phyloP scores from a whole-genome alignment of 2,113 vertebrate species.

The Galeopterus variegatus region DNA sequence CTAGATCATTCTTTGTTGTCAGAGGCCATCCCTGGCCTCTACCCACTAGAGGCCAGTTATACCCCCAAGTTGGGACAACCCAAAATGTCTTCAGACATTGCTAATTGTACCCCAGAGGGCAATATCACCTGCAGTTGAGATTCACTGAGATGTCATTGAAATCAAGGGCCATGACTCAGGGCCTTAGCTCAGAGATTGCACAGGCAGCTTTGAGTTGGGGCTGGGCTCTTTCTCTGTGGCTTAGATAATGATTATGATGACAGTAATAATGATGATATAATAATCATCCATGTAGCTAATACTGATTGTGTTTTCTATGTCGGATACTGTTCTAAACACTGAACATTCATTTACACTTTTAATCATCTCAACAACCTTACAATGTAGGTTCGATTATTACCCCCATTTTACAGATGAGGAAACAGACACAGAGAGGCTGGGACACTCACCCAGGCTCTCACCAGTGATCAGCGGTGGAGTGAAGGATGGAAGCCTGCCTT shows the following conservation, averaged over 20 bases:
- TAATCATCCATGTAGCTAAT: background rate
- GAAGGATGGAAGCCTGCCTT: background rate
- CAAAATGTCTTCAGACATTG: background rate
- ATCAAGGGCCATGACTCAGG: background rate
- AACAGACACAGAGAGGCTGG: background rate
- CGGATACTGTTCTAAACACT: background rate
- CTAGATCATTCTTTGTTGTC: background rate
- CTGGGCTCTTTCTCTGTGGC: background rate
- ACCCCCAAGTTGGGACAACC: background rate
- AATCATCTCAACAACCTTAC: background rate
- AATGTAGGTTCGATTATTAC: background rate
- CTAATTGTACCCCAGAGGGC: background rate
- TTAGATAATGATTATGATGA: background rate
- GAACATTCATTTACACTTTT: background rate
- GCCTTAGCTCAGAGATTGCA: background rate
- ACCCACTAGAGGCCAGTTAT: background rate
- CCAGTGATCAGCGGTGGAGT: background rate
- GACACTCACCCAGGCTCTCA: background rate
- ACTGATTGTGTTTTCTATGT: background rate
- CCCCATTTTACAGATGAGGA: background rate
- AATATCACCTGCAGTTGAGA: background rate
- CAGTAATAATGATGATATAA: no score
- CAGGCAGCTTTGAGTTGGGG: background rate
- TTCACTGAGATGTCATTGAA: background rate
- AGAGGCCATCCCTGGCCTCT: background rate